Evolutionary conservation across 2,797 vertebrate genomes (phyloP).

Genomic region (Chromobotia macracanthus): DNA sequence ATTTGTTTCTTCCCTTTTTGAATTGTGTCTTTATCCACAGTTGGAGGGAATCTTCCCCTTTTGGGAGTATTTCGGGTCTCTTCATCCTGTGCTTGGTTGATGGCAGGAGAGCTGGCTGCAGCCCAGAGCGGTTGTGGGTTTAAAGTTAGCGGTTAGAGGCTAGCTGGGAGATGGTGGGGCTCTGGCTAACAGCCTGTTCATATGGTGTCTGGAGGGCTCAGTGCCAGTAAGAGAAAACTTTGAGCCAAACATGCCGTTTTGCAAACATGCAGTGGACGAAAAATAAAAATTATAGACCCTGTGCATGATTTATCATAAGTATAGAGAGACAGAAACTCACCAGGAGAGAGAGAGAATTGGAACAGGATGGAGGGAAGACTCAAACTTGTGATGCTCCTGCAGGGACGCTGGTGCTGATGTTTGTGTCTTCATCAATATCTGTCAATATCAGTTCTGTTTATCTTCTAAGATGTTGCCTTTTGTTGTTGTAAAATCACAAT

Average conservation of each 20-base stretch:
- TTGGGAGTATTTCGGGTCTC: constrained; percentile 5
- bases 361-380: too few relatives aligned
- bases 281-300: background rate
- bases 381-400: too few relatives aligned
- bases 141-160: constrained; percentile 70
- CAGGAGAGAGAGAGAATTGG: too few relatives aligned
- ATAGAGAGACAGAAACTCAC: too few relatives aligned
- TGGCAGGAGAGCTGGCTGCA: constrained; percentile 38
- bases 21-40: constrained; percentile 34
- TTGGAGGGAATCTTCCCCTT: background rate
- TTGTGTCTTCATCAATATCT: background rate
- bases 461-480: too few relatives aligned
- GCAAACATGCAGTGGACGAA: constrained; percentile 43
- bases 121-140: constrained; percentile 60
- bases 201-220: constrained; percentile 55
- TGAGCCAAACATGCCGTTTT: constrained; percentile 63
- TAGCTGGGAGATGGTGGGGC: constrained; percentile 68
- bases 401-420: too few relatives aligned
- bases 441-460: too few relatives aligned
- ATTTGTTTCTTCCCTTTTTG: constrained; percentile 2
- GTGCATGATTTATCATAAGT: background rate
- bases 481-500: too few relatives aligned
- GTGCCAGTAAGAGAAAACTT: constrained; percentile 63
- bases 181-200: constrained; percentile 67
- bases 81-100: background rate